Percentiles rank a stretch among this genome's conserved stretches.
Conservation (phyloP, 2,888 invertebrate species). For the Muscina levida region DNA sequence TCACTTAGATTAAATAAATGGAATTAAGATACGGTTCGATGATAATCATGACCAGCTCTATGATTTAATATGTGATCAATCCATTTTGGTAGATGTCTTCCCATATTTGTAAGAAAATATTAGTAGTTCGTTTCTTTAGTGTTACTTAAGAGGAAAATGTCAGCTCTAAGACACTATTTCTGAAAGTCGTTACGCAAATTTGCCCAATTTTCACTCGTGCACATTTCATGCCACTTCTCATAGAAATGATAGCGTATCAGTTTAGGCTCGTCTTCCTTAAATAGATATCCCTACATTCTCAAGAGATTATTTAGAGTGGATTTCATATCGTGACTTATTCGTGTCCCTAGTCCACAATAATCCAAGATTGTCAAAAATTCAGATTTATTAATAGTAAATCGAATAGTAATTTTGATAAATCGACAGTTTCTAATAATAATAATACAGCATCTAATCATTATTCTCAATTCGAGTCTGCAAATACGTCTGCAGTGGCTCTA, state of each 20-base stretch:
- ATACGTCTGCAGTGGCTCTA: background rate
- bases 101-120: slow-evolving; percentile 27
- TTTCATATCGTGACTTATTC: slow-evolving; percentile 38
- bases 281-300: slow-evolving; percentile 26
- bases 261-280: slow-evolving; percentile 26
- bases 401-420: background rate
- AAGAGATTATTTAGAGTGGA: slow-evolving; percentile 37
- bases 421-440: background rate
- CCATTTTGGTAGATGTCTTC: slow-evolving; percentile 6
- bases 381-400: slow-evolving; percentile 42
- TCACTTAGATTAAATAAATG: too few species aligned
- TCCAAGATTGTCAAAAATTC: slow-evolving; percentile 29
- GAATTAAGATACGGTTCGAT: background rate
- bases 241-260: slow-evolving; percentile 9
- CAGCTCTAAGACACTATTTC: background rate
- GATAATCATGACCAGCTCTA: background rate
- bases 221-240: slow-evolving; percentile 19
- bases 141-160: background rate
- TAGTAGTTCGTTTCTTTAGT: background rate
- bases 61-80: slow-evolving; percentile 1
- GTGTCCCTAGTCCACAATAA: slow-evolving; percentile 35
- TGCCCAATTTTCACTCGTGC: slow-evolving; percentile 8
- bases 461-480: background rate
- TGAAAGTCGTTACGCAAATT: background rate
- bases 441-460: background rate